Evolutionary conservation across 2,113 vertebrate genomes (phyloP).

Genomic region (Serinus canaria): DNA sequence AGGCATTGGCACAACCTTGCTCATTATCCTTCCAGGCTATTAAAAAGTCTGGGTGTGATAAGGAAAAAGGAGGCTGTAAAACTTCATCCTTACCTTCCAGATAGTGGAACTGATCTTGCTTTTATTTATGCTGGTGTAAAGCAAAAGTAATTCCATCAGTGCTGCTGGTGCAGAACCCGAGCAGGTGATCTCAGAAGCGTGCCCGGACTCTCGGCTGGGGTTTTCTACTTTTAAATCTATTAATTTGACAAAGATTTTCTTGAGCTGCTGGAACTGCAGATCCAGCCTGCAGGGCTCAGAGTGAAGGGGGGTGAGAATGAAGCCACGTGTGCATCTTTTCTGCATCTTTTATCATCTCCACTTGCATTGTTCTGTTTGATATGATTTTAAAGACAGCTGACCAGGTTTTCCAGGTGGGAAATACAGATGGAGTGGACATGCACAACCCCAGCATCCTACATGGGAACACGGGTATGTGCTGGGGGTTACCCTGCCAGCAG

Average conservation of each 20-base stretch:
- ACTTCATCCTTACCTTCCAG: conserved; percentile 48
- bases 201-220: neutral
- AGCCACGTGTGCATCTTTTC: conserved; percentile 30
- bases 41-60: conserved; percentile 2
- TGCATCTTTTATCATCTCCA: conserved; percentile 2
- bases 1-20: neutral
- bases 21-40: neutral
- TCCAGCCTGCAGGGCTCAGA: conserved; percentile 42
- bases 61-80: conserved; percentile 54
- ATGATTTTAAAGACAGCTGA: neutral
- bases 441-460: neutral
- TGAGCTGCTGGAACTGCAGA: conserved; percentile 30
- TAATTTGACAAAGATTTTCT: conserved; percentile 56
- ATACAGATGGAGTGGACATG: neutral
- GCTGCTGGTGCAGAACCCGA: conserved; percentile 26
- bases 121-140: conserved; percentile 53
- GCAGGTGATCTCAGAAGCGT: conserved; percentile 4
- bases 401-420: neutral
- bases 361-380: conserved; percentile 16
- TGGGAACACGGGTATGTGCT: neutral
- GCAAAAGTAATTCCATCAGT: conserved; percentile 45
- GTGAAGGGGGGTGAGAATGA: neutral
- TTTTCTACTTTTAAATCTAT: conserved; percentile 49
- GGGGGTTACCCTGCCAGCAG: neutral
- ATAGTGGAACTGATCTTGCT: conserved; percentile 39